These are phyloP conservation scores for Cephus pulcher DNA, from an alignment of 2,888 invertebrate genomes.

Conservation along the genomic window DNA sequence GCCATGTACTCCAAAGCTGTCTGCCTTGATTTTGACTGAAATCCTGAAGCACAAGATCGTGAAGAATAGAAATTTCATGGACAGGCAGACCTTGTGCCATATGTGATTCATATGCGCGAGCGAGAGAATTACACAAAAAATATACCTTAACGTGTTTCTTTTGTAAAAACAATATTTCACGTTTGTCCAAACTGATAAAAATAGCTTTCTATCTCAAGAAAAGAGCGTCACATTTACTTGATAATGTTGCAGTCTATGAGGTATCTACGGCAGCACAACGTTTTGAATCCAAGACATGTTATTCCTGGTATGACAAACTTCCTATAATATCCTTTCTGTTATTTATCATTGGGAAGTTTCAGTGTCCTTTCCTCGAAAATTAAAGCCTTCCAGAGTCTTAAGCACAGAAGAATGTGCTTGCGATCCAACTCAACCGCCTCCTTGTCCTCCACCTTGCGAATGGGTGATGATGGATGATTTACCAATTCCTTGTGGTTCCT, in stretches of 20 bases:
- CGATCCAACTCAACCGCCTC: conserved; percentile 15
- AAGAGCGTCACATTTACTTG: not conserved
- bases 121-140: not conserved
- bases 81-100: not conserved
- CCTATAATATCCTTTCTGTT: not conserved
- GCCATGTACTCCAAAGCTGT: not conserved
- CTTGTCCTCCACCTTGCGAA: not conserved
- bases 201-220: not conserved
- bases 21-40: not conserved
- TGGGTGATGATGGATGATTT: conserved; percentile 29
- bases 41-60: not conserved
- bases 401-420: conserved; percentile 20
- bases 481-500: conserved; percentile 32
- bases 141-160: not conserved
- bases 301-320: conserved; percentile 9
- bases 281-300: conserved; percentile 15
- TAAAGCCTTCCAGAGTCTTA: conserved; percentile 15
- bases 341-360: conserved; percentile 3
- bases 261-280: conserved; percentile 14
- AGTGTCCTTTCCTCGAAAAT: conserved; percentile 20
- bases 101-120: not conserved
- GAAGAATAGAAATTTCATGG: not conserved
- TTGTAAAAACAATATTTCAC: not conserved
- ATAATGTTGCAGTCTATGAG: conserved; percentile 17
- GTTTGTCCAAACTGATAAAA: conserved; percentile 3